Conservation (phyloP, 2,797 vertebrate genomes). For the Falco biarmicus region DNA sequence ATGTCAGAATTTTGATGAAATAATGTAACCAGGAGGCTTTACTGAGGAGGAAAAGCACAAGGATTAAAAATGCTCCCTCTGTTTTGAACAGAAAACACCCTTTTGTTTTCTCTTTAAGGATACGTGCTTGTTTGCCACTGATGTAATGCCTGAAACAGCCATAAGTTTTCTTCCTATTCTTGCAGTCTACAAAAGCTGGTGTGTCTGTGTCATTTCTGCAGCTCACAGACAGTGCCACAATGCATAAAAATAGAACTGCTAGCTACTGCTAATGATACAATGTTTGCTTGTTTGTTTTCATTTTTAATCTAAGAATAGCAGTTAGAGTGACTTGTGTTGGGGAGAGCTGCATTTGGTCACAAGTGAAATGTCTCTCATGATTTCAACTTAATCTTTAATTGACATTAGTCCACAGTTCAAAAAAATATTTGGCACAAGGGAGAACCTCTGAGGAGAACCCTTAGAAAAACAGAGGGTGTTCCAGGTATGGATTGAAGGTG, state of each 20-base stretch:
- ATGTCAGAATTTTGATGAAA: conserved; percentile 16
- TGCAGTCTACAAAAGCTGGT: conserved; percentile 40
- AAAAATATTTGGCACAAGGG: conserved; percentile 66
- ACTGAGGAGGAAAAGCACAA: neutral
- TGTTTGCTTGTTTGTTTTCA: neutral
- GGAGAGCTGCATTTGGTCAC: conserved; percentile 52
- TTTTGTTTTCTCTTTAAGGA: conserved; percentile 48
- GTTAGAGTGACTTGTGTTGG: conserved; percentile 23
- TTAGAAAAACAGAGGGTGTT: conserved; percentile 59
- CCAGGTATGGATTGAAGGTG: conserved; percentile 48
- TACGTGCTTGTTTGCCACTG: conserved; percentile 24
- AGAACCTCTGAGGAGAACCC: conserved; percentile 60
- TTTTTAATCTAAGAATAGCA: conserved; percentile 56
- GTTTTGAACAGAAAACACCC: conserved; percentile 24
- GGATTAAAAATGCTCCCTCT: conserved; percentile 36
- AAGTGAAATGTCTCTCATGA: conserved; percentile 9
- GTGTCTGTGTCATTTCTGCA: conserved; percentile 30
- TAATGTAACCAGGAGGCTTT: conserved; percentile 15
- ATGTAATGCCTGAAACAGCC: conserved; percentile 25
- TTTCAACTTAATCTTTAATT: conserved; percentile 51
- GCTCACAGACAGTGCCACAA: neutral
- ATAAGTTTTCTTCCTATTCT: conserved; percentile 43
- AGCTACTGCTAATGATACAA: neutral
- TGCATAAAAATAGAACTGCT: neutral
- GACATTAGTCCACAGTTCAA: conserved; percentile 69